Conservation (phyloP, 2,888 invertebrate species). For the Cremastinae sp. region DNA sequence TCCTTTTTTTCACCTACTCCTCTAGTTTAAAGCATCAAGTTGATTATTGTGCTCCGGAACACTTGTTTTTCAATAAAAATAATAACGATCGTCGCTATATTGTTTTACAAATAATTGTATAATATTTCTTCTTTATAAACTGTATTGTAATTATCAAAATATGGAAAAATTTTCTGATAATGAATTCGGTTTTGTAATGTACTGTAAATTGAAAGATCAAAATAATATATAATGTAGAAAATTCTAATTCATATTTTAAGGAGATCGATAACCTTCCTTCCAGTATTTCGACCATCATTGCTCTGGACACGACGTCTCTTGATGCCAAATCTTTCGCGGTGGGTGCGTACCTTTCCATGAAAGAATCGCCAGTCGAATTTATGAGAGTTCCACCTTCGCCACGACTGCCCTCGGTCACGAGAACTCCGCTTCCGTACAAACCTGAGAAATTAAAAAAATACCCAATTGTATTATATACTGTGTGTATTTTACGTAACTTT, state of each 20-base stretch:
- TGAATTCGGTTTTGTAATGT: too few species aligned
- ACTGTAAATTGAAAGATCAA: too few species aligned
- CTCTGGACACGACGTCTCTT: constrained; percentile 96
- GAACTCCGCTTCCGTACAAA: constrained; percentile 98
- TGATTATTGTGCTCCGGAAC: neutral
- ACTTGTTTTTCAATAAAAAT: too few species aligned
- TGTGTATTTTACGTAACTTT: too few species aligned
- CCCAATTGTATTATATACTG: too few species aligned
- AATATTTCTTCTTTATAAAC: too few species aligned
- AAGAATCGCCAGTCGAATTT: constrained; percentile 96
- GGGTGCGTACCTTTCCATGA: constrained; percentile 99
- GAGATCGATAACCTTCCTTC: constrained; percentile 85
- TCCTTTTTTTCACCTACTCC: constrained; percentile 97
- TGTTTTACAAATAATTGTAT: too few species aligned
- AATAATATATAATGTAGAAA: neutral
- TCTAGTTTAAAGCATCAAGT: constrained; percentile 79
- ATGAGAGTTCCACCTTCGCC: constrained; percentile 98
- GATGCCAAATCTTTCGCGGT: constrained; percentile 98
- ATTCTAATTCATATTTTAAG: neutral
- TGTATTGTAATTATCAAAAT: too few species aligned
- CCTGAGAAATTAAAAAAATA: constrained; percentile 80
- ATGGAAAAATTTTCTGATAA: too few species aligned
- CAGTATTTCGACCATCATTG: constrained; percentile 97
- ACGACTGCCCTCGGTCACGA: constrained; percentile 97
- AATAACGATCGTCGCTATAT: too few species aligned